These are phyloP conservation scores for Nymphalis urticae DNA, from an alignment of 2,888 invertebrate species.

Conservation along the genomic window DNA sequence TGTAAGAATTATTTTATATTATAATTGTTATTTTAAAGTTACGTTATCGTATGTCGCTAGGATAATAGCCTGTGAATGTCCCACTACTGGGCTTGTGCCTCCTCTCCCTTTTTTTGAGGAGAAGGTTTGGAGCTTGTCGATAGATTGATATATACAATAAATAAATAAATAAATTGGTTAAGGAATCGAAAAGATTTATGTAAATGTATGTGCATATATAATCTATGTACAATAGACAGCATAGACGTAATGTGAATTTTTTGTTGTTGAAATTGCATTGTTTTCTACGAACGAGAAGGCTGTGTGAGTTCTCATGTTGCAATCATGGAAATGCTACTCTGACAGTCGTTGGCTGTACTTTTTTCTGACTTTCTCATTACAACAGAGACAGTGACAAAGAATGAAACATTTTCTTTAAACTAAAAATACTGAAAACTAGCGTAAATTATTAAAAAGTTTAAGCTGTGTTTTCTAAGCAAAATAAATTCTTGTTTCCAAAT, in stretches of 20 bases:
- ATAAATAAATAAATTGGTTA: no score
- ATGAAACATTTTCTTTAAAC: conserved; percentile 23
- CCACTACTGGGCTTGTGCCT: no score
- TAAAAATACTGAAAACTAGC: neutral
- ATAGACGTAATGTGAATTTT: neutral
- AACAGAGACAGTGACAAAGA: conserved; percentile 24
- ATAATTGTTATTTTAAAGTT: no score
- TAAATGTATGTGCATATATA: no score
- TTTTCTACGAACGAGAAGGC: neutral
- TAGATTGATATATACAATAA: no score
- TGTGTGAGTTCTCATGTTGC: conserved; percentile 8
- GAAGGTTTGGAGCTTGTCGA: no score
- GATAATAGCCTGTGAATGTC: no score
- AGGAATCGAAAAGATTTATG: no score
- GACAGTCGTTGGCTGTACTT: conserved; percentile 18
- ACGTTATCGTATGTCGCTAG: no score
- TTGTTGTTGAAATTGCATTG: neutral
- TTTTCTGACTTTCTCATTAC: conserved; percentile 25
- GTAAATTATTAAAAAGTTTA: neutral
- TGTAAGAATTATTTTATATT: no score
- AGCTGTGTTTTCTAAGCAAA: neutral
- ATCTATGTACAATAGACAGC: neutral
- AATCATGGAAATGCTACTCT: conserved; percentile 27
- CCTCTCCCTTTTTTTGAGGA: no score
- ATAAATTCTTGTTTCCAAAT: no score